phyloP scores from a whole-genome alignment of 2,113 vertebrate genomes.

The Sylvilagus bachmani region DNA sequence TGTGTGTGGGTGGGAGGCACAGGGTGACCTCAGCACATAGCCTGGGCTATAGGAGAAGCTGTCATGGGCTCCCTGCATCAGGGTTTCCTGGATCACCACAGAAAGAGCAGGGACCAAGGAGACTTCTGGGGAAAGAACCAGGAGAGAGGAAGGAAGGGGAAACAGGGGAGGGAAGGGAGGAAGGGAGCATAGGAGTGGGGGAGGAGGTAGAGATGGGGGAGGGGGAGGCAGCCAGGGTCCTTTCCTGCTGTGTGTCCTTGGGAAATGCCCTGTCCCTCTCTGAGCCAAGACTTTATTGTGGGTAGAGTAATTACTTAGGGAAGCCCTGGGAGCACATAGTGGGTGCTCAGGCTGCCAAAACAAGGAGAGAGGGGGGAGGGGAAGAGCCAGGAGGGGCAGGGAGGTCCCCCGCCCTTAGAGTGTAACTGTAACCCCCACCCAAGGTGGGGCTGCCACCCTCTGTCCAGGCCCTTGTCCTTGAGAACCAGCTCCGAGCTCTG shows the following conservation, averaged over 20 bases:
- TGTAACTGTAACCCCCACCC: no score
- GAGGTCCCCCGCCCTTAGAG: background rate
- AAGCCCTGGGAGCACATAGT: no score
- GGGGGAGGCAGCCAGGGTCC: accelerated
- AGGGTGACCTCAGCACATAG: accelerated
- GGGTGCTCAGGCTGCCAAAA: no score
- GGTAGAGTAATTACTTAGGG: background rate
- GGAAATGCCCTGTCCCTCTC: background rate
- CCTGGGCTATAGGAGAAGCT: no score
- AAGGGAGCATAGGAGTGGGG: no score
- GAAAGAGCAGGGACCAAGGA: background rate
- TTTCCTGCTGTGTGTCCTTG: background rate
- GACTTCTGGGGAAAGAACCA: background rate
- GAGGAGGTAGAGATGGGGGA: background rate
- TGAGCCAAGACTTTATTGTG: accelerated
- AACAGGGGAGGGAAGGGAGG: background rate
- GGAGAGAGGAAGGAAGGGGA: constrained; percentile 39
- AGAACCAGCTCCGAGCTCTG: background rate
- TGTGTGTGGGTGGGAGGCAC: accelerated
- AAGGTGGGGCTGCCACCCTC: background rate
- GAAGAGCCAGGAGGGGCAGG: accelerated
- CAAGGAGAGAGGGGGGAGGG: no score
- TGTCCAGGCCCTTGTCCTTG: background rate
- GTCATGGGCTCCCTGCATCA: no score
- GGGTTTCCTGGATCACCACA: no score